These are phyloP conservation scores for Drosophila varians DNA, from an alignment of 1,140 invertebrate genomes.

Conservation along the genomic window DNA sequence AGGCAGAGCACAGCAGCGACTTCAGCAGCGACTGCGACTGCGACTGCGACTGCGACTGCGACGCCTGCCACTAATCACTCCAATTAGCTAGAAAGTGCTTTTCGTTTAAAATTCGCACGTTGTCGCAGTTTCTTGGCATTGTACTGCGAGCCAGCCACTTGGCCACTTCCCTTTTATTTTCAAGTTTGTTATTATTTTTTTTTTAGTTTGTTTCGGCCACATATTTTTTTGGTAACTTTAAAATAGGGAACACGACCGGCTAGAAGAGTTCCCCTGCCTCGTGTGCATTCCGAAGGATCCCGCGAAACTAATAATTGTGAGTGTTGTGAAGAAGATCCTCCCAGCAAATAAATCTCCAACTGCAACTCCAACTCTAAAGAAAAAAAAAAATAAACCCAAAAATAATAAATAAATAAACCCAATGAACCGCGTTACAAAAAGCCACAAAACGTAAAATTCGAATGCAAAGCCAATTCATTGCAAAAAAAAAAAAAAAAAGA, in stretches of 20 bases:
- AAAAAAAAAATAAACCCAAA: not conserved
- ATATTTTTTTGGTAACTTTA: not conserved
- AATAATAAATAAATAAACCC: slow-evolving; percentile 8
- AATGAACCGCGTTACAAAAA: not conserved
- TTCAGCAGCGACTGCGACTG: slow-evolving; percentile 27
- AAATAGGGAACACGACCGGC: not conserved
- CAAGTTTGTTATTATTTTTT: not conserved
- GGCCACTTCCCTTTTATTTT: slow-evolving; percentile 31
- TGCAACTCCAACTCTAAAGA: not conserved
- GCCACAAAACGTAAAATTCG: slow-evolving; percentile 33
- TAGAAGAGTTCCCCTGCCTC: not conserved
- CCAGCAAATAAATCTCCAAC: not conserved
- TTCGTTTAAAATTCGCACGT: slow-evolving; percentile 83
- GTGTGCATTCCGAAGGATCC: not conserved
- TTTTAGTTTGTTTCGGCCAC: not conserved
- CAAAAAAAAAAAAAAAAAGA: slow-evolving; percentile 3
- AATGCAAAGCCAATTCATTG: slow-evolving; percentile 40
- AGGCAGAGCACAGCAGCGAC: slow-evolving; percentile 3
- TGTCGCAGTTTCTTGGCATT: slow-evolving; percentile 83
- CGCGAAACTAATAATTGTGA: slow-evolving; percentile 6
- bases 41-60: not conserved
- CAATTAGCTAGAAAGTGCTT: slow-evolving; percentile 80
- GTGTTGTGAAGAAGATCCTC: slow-evolving; percentile 12
- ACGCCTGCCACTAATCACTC: slow-evolving; percentile 75
- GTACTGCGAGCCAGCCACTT: slow-evolving; percentile 61